These are phyloP conservation scores for Andricus quercusramuli DNA, from an alignment of 2,888 invertebrate species.

Conservation along the genomic window DNA sequence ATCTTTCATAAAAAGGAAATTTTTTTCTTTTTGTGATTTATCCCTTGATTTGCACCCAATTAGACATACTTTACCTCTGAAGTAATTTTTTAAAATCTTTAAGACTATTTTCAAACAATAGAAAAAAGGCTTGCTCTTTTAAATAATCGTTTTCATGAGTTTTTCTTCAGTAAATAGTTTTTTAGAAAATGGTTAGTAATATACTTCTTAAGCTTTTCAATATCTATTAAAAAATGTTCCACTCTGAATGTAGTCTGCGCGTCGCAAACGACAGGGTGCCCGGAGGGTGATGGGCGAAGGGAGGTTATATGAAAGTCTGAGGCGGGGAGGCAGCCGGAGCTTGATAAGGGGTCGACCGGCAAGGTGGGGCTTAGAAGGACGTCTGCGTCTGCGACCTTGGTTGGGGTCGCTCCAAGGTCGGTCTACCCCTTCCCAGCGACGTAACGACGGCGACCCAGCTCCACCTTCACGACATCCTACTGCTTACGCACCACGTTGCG, in stretches of 20 bases:
- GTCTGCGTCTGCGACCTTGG: slow-evolving; percentile 73
- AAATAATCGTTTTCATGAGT: too few species aligned
- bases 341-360: slow-evolving; percentile 14
- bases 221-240: too few species aligned
- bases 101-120: too few species aligned
- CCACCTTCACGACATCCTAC: slow-evolving; percentile 46
- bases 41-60: too few species aligned
- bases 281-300: slow-evolving; percentile 27
- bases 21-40: too few species aligned
- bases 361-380: slow-evolving; percentile 58
- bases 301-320: slow-evolving; percentile 37
- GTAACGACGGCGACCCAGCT: slow-evolving; percentile 51
- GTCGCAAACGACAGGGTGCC: slow-evolving; percentile 43
- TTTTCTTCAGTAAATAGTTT: too few species aligned
- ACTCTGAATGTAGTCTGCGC: slow-evolving; percentile 9
- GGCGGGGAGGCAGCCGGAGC: slow-evolving; percentile 28
- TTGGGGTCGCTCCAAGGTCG: slow-evolving; percentile 70
- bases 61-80: too few species aligned
- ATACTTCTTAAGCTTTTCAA: too few species aligned
- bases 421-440: slow-evolving; percentile 58
- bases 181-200: too few species aligned
- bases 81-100: too few species aligned
- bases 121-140: too few species aligned
- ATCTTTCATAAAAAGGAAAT: too few species aligned
- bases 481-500: slow-evolving; percentile 45